These are phyloP conservation scores for Echiichthys vipera DNA, from an alignment of 2,797 vertebrate species.

Conservation along the genomic window DNA sequence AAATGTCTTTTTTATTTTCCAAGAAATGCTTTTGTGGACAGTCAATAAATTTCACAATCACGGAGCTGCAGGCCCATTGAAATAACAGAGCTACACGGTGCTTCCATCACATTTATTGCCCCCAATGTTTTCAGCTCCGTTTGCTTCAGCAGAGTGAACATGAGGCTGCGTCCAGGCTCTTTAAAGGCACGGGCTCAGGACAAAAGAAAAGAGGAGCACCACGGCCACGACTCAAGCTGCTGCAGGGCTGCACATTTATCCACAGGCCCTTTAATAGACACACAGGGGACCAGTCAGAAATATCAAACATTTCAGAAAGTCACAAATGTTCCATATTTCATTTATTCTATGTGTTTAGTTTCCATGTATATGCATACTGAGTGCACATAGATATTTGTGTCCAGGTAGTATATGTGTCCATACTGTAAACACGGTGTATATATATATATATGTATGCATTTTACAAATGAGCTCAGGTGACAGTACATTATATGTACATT, in stretches of 20 bases:
- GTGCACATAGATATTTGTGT: background rate
- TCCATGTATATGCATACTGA: background rate
- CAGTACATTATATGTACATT: background rate
- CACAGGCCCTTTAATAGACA: background rate
- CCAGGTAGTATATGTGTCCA: too few relatives aligned
- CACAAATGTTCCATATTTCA: background rate
- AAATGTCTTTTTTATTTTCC: constrained; percentile 42
- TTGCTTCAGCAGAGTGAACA: background rate
- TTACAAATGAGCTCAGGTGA: background rate
- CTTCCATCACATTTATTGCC: background rate
- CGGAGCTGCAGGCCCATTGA: constrained; percentile 4
- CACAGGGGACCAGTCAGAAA: background rate
- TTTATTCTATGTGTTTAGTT: background rate
- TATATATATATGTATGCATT: too few relatives aligned
- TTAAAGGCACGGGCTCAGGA: background rate
- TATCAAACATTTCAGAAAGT: too few relatives aligned
- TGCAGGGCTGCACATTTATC: background rate
- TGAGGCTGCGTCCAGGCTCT: constrained; percentile 6
- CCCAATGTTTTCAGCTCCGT: background rate
- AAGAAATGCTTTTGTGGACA: constrained; percentile 50
- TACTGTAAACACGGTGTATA: too few relatives aligned
- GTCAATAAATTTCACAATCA: constrained; percentile 60
- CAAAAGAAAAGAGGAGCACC: background rate
- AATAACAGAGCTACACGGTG: constrained; percentile 1
- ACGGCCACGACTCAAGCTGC: background rate